Percentiles rank a stretch among this genome's conserved stretches.
phyloP scores from a whole-genome alignment of 2,113 vertebrate genomes.

The Prunella fulvescens region DNA sequence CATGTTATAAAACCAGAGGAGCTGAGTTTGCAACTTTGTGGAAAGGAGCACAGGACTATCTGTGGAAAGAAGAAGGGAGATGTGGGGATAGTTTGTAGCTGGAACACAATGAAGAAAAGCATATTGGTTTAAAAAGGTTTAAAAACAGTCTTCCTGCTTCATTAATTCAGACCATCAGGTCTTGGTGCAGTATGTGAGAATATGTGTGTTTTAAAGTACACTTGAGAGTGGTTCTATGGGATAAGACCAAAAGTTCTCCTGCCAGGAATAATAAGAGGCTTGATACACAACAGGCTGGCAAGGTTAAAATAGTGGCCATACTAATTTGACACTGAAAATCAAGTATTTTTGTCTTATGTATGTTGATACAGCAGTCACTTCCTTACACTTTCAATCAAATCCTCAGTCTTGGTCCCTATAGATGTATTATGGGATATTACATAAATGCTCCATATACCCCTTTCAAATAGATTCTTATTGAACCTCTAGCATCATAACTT shows the following conservation, averaged over 20 bases:
- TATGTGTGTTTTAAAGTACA: neutral
- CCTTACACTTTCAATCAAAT: neutral
- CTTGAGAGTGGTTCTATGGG: neutral
- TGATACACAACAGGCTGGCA: neutral
- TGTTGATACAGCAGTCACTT: neutral
- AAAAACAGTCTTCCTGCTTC: neutral
- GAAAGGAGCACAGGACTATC: neutral
- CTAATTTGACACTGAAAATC: neutral
- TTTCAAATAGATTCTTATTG: neutral
- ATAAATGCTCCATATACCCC: neutral
- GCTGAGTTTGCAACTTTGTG: neutral
- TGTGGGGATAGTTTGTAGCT: accelerated
- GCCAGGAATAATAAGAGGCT: neutral
- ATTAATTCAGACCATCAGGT: neutral
- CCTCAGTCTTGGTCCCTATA: neutral
- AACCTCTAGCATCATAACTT: neutral
- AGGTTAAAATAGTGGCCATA: neutral
- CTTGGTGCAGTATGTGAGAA: neutral
- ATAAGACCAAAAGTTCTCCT: neutral
- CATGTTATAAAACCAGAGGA: neutral
- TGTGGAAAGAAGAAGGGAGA: neutral
- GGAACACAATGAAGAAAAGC: neutral
- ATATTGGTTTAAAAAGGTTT: neutral
- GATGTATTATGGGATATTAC: neutral
- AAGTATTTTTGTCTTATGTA: neutral